Percentiles rank a stretch among this genome's conserved stretches.
Evolutionary conservation across 2,113 vertebrate genomes (phyloP).

Genomic region (Catharus bicknelli): DNA sequence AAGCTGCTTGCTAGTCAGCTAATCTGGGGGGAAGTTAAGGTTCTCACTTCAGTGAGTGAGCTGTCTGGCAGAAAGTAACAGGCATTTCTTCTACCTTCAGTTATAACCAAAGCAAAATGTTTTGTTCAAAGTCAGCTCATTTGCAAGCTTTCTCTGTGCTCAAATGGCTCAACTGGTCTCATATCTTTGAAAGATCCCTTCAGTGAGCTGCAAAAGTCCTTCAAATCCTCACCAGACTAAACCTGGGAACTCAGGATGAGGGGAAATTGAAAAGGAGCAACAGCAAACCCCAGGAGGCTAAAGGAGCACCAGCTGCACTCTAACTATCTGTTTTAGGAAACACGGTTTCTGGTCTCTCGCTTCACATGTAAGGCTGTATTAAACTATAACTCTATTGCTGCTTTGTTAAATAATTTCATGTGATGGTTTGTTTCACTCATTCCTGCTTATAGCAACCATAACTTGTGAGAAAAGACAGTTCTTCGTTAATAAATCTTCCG

Average conservation of each 20-base stretch:
- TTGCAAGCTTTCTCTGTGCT: constrained; percentile 27
- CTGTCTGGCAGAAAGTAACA: background rate
- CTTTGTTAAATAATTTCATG: background rate
- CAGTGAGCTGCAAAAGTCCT: constrained; percentile 25
- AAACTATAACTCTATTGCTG: background rate
- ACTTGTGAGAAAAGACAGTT: background rate
- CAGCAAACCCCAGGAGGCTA: background rate
- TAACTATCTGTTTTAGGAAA: background rate
- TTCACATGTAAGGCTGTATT: background rate
- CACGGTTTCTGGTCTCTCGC: background rate
- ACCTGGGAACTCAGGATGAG: constrained; percentile 15
- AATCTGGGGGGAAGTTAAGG: background rate
- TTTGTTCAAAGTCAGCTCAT: constrained; percentile 45
- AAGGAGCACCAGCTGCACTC: background rate
- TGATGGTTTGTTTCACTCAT: background rate
- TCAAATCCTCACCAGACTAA: constrained; percentile 38
- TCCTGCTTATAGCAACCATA: background rate
- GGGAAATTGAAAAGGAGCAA: constrained; percentile 31
- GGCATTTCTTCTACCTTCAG: background rate
- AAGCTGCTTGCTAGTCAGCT: background rate
- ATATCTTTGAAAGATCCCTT: constrained; percentile 31
- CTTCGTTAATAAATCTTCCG: background rate
- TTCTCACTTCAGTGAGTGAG: background rate
- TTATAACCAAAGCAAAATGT: constrained; percentile 26
- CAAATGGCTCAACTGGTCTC: constrained; percentile 19